phyloP scores from a whole-genome alignment of 2,113 vertebrate genomes.

The Tupaia tana region DNA sequence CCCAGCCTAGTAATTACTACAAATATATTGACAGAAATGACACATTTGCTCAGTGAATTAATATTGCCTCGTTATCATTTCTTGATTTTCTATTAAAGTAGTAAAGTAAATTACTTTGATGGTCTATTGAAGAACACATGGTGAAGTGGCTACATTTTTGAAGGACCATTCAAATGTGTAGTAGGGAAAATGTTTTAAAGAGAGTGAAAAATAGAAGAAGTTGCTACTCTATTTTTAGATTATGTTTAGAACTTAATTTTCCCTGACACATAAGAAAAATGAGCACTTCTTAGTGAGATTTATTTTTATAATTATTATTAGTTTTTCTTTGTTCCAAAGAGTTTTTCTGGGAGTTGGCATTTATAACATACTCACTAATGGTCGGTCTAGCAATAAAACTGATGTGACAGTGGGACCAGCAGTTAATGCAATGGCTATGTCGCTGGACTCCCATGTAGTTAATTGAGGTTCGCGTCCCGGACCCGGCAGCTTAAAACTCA shows the following conservation, averaged over 20 bases:
- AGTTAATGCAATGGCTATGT: too few species aligned
- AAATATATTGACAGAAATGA: constrained; percentile 43
- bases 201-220: not conserved
- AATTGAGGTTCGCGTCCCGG: too few species aligned
- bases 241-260: constrained; percentile 41
- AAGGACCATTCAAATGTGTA: constrained; percentile 15
- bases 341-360: constrained; percentile 23
- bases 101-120: constrained; percentile 40
- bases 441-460: too few species aligned
- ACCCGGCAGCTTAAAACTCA: too few species aligned
- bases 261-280: constrained; percentile 7
- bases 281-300: not conserved
- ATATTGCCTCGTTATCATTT: constrained; percentile 43
- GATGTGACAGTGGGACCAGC: too few species aligned
- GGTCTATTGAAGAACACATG: constrained; percentile 12
- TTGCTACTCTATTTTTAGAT: constrained; percentile 29
- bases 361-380: not conserved
- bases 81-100: constrained; percentile 33
- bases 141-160: constrained; percentile 33
- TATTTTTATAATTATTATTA: not conserved
- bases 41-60: constrained; percentile 52
- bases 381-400: not conserved
- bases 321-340: not conserved
- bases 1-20: constrained; percentile 23
- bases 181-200: constrained; percentile 11